These are phyloP conservation scores for Iguana delicatissima DNA, from an alignment of 2,797 vertebrate species.

Conservation along the genomic window DNA sequence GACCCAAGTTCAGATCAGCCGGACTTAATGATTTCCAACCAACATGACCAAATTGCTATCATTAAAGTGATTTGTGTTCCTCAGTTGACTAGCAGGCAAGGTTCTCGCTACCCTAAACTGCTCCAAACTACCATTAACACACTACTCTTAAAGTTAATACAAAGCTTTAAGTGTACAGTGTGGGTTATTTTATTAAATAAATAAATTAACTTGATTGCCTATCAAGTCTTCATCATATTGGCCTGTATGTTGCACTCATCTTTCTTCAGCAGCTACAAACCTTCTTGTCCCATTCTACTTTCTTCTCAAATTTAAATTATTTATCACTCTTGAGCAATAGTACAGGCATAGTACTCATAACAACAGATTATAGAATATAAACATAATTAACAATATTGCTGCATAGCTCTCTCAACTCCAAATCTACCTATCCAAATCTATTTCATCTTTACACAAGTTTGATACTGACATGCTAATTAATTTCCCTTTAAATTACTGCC, in stretches of 20 bases:
- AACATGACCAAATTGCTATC: background rate
- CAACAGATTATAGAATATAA: background rate
- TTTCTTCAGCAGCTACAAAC: background rate
- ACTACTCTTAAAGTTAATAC: background rate
- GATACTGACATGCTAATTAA: background rate
- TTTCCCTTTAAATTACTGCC: background rate
- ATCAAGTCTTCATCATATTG: background rate
- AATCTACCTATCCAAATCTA: background rate
- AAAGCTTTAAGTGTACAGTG: background rate
- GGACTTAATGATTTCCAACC: background rate
- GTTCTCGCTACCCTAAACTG: background rate
- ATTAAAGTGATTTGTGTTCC: background rate
- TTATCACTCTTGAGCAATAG: background rate
- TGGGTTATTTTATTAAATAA: slow-evolving; percentile 1
- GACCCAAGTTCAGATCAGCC: background rate
- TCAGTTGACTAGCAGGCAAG: background rate
- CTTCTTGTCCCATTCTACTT: background rate
- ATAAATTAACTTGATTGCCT: background rate
- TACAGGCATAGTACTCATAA: background rate
- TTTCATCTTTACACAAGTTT: background rate
- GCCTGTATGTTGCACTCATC: background rate
- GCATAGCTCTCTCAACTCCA: background rate
- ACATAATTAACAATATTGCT: background rate
- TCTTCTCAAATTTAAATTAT: background rate
- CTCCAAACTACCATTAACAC: background rate